Evolutionary conservation across 2,888 invertebrate species (phyloP).

Genomic region (Andrena marginata): DNA sequence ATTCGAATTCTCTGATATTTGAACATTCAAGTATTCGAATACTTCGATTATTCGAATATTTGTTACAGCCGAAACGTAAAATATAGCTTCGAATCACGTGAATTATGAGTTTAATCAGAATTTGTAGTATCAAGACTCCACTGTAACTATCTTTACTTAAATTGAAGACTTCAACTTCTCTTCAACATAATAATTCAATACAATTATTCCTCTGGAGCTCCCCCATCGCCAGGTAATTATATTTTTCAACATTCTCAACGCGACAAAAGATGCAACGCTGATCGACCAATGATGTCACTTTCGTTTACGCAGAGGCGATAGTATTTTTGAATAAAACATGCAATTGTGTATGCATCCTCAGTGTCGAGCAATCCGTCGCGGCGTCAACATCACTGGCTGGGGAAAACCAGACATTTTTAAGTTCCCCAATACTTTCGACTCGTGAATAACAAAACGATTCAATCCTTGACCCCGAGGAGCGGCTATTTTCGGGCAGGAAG

Average conservation of each 20-base stretch:
- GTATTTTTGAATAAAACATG: slow-evolving; percentile 55
- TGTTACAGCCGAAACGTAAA: too few species aligned
- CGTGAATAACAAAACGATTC: not conserved
- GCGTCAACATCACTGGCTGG: not conserved
- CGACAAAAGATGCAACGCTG: not conserved
- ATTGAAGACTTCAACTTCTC: too few species aligned
- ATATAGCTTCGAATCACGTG: too few species aligned
- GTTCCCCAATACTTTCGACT: slow-evolving; percentile 2
- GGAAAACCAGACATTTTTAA: slow-evolving; percentile 16
- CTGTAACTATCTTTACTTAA: too few species aligned
- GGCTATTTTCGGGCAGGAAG: not conserved
- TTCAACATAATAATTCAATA: not conserved
- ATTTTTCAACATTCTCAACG: not conserved
- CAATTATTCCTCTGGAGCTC: not conserved
- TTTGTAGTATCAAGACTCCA: too few species aligned
- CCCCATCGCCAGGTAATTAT: not conserved
- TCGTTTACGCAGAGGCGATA: slow-evolving; percentile 1
- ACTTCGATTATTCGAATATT: too few species aligned
- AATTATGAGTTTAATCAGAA: too few species aligned
- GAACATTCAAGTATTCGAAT: too few species aligned
- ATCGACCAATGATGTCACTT: slow-evolving; percentile 43
- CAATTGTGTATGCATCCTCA: slow-evolving; percentile 30
- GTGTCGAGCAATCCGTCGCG: slow-evolving; percentile 1
- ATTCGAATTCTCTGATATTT: too few species aligned
- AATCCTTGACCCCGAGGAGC: not conserved